Evolutionary conservation across 2,888 invertebrate genomes (phyloP).

Genomic region (Drosophila pseudotakahashii): DNA sequence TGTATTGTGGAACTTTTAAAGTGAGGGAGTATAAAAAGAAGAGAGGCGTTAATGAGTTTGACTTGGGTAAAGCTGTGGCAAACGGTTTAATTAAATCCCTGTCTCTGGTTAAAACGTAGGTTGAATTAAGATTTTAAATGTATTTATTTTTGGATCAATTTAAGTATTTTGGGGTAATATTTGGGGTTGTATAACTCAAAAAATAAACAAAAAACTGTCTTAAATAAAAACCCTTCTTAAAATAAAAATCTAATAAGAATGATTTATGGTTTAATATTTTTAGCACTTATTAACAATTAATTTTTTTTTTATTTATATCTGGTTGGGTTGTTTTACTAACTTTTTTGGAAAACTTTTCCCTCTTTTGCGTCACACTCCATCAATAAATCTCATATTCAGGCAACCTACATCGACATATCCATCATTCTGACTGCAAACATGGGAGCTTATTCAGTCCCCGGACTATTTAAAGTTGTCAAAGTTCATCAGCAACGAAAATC

Average conservation of each 20-base stretch:
- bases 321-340: too few relatives aligned
- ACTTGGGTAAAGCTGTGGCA: conserved; percentile 4
- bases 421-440: conserved; percentile 17
- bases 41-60: conserved; percentile 14
- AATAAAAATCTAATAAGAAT: too few relatives aligned
- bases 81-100: conserved; percentile 2
- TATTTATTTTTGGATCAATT: background rate
- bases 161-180: background rate
- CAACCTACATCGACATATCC: background rate
- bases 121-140: background rate
- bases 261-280: too few relatives aligned
- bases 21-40: background rate
- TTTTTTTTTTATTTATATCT: too few relatives aligned
- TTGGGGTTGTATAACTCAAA: too few relatives aligned
- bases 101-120: too few relatives aligned
- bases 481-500: conserved; percentile 37
- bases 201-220: too few relatives aligned
- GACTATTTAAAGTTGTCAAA: conserved; percentile 28
- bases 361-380: background rate
- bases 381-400: background rate
- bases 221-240: too few relatives aligned
- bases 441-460: conserved; percentile 4
- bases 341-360: too few relatives aligned
- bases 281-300: too few relatives aligned
- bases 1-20: conserved; percentile 11